Evolutionary conservation across 2,113 vertebrate genomes (phyloP).

Genomic region (Dendropsophus ebraccatus): DNA sequence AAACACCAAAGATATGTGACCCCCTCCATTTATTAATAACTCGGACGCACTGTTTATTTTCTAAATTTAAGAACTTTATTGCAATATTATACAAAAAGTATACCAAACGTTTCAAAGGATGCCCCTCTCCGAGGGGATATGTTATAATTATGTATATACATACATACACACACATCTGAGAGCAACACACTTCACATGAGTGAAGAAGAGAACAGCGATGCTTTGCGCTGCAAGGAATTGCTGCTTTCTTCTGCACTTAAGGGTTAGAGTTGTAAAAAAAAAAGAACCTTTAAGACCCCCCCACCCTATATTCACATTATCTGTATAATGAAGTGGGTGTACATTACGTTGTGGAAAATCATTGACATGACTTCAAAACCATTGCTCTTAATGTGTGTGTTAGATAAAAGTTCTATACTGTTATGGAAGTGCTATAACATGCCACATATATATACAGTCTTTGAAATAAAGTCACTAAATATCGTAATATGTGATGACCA

Average conservation of each 20-base stretch:
- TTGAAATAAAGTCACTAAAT: constrained; percentile 16
- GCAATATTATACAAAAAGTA: constrained; percentile 44
- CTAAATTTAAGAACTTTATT: constrained; percentile 41
- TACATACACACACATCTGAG: constrained; percentile 36
- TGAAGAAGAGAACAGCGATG: neutral
- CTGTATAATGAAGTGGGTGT: no score
- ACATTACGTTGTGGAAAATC: neutral
- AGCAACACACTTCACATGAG: constrained; percentile 19
- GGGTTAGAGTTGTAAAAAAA: neutral
- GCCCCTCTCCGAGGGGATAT: constrained; percentile 35
- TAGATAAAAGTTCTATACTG: constrained; percentile 45
- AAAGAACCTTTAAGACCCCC: neutral
- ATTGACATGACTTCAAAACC: neutral
- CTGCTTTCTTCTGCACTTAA: neutral
- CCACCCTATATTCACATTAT: neutral
- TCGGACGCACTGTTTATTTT: neutral
- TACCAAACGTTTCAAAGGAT: constrained; percentile 10
- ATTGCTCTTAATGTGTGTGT: constrained; percentile 29
- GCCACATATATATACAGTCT: constrained; percentile 30
- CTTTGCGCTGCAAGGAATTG: constrained; percentile 36
- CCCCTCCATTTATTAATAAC: neutral
- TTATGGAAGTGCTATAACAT: constrained; percentile 55
- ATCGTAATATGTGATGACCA: constrained; percentile 13
- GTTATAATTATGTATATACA: constrained; percentile 39
- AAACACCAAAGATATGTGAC: neutral